Base-by-base conservation (phyloP, 2,113 vertebrate genomes). In the Candoia aspera region DNA sequence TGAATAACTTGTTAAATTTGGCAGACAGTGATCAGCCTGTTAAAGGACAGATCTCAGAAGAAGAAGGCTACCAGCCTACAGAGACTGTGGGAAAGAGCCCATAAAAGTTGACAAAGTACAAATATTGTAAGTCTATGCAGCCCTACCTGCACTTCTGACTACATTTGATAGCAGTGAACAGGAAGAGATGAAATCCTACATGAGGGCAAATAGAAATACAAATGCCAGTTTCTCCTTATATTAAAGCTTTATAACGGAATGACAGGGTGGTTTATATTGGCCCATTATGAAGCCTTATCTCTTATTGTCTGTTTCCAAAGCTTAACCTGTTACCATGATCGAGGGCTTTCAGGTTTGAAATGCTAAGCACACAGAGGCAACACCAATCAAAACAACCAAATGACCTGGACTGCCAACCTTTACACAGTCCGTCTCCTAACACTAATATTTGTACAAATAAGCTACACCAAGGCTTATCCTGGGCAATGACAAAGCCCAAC, bases 401-500 rank as follows among this genome's bases (percentile, higher is more conserved):
- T 54, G 33, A 73, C 23, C 84, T n/a, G 42, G 53, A 57, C 29
- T 55, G 60, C 59, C 49, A n/a, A 58, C 1, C 46, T 91, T 68
- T 86, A 33, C 19, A 90, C 26, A 33, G 19, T 26, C 42, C n/a
- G 26, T 90, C 23, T 46, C 59, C 55, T 46, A 90, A 42, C 6
- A 21, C 53, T 58, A 58, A 42, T 85, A 60, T 55, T 79, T 79
- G 29, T 55, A 79, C 88, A 90, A 37, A 90, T 37, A 89, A 90
- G 37, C 29, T 55, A 84, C 33, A 29, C 55, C 37, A 29, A 84
- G 33, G 33, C 11, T 59, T 26, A 46, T 19, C 46, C 15, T n/a
- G 62, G 60, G 60, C 29, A 53, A n/a, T 23, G 21, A 54, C 46
- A 42, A 42, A 42, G 42, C 42, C 42, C 42, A 42, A 42, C 42